Conservation (phyloP, 2,113 vertebrate genomes). For the Pangasianodon gigas region DNA sequence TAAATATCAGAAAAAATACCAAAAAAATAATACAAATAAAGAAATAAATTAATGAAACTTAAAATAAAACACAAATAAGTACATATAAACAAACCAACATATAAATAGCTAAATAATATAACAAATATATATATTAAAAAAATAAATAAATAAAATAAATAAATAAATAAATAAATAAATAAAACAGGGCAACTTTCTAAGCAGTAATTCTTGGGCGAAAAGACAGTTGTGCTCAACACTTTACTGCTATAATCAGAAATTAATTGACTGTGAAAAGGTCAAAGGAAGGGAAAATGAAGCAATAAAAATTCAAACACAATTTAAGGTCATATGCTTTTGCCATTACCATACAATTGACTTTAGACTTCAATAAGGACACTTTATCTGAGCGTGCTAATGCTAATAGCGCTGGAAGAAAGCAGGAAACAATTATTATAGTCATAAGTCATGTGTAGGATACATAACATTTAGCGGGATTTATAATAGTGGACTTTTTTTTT, state of each 20-base stretch:
- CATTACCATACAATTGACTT: neutral
- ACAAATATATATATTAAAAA: neutral
- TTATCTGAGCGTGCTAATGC: neutral
- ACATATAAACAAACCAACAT: neutral
- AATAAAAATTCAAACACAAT: neutral
- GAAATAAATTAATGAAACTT: neutral
- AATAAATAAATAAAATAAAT: neutral
- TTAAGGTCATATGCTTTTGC: neutral
- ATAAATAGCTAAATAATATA: neutral
- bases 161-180: neutral
- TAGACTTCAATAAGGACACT: neutral
- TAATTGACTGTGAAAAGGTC: conserved; percentile 63
- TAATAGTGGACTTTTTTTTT: neutral
- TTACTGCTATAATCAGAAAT: neutral
- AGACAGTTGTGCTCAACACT: neutral
- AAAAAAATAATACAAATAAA: neutral
- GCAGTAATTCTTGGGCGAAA: neutral
- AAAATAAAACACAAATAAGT: neutral
- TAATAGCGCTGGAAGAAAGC: neutral
- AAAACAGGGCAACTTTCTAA: too few species aligned
- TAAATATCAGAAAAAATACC: neutral
- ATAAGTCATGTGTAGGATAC: neutral
- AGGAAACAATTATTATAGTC: neutral
- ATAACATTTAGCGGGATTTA: neutral
- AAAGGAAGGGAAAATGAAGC: conserved; percentile 35